Percentiles rank a stretch among this genome's conserved stretches.
Evolutionary conservation across 53 echinoderm and acorn worm species (phyloP).

Genomic region (Temnopleurus reevesii): DNA sequence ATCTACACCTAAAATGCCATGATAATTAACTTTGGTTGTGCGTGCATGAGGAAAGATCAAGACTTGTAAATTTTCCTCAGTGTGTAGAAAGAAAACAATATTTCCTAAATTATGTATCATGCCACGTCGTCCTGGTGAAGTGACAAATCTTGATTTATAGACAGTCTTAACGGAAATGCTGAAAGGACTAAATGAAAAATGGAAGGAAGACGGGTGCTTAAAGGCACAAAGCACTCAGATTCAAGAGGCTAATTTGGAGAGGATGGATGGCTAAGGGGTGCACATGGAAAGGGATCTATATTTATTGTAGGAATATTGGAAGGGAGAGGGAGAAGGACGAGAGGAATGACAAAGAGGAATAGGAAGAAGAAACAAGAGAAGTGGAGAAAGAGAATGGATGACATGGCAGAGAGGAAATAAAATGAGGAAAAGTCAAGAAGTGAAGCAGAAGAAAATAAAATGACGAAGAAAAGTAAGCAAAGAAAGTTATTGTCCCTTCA

Average conservation of each 20-base stretch:
- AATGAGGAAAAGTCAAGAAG: background rate
- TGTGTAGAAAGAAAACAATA: too few relatives aligned
- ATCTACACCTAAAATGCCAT: too few relatives aligned
- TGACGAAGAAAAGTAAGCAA: background rate
- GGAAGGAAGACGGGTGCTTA: background rate
- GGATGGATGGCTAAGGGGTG: background rate
- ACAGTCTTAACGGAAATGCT: too few relatives aligned
- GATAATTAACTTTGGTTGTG: too few relatives aligned
- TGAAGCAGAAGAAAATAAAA: background rate
- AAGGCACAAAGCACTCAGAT: background rate
- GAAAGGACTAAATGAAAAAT: background rate
- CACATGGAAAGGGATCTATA: background rate
- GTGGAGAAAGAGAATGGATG: background rate
- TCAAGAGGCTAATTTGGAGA: constrained; percentile 15
- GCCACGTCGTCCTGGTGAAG: too few relatives aligned
- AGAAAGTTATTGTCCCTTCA: too few relatives aligned
- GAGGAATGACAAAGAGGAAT: background rate
- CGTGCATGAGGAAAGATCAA: too few relatives aligned
- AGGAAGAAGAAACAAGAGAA: background rate
- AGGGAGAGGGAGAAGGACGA: background rate
- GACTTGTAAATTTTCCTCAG: too few relatives aligned
- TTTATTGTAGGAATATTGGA: too few relatives aligned
- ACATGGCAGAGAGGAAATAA: background rate
- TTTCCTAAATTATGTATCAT: too few relatives aligned
- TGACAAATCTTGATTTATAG: too few relatives aligned